A percentile compares a stretch with the other conserved stretches of the same genome.
Evolutionary conservation across 2,888 invertebrate species (phyloP).

Genomic region (Machimus atricapillus): DNA sequence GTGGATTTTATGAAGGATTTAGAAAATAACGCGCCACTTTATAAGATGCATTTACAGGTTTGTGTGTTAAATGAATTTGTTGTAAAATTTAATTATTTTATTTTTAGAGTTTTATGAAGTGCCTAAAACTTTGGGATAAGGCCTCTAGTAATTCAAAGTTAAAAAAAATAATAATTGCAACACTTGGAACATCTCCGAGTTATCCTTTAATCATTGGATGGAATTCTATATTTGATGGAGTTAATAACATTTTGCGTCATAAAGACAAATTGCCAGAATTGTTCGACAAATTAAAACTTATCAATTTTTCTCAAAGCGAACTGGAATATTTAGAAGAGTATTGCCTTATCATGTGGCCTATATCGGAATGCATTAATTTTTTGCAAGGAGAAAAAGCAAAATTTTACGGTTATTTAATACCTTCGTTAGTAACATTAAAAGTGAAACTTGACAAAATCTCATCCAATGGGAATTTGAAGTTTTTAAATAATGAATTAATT

Average conservation of each 20-base stretch:
- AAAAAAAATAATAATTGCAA: conserved; percentile 39
- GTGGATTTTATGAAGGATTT: not conserved
- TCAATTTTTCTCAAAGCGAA: conserved; percentile 32
- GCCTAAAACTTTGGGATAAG: conserved; percentile 44
- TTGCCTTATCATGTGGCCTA: conserved; percentile 39
- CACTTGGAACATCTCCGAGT: conserved; percentile 40
- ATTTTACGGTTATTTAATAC: conserved; percentile 45
- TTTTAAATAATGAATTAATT: conserved; percentile 10
- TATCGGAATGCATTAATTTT: conserved; percentile 44
- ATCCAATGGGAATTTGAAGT: not conserved
- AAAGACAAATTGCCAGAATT: conserved; percentile 41
- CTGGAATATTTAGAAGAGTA: conserved; percentile 45
- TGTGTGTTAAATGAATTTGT: not conserved
- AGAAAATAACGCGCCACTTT: not conserved
- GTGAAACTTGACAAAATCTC: conserved; percentile 35
- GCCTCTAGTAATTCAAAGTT: conserved; percentile 40
- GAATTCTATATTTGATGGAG: conserved; percentile 45
- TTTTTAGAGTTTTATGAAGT: conserved; percentile 28
- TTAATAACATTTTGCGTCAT: conserved; percentile 40
- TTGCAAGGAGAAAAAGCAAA: conserved; percentile 31
- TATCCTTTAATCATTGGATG: conserved; percentile 45
- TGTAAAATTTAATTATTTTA: not conserved
- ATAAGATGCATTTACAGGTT: not conserved
- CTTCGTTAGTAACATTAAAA: conserved; percentile 44
- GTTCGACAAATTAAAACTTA: conserved; percentile 13